These are phyloP conservation scores for Hylaeus volcanicus DNA, from an alignment of 1,140 invertebrate genomes.

Conservation along the genomic window DNA sequence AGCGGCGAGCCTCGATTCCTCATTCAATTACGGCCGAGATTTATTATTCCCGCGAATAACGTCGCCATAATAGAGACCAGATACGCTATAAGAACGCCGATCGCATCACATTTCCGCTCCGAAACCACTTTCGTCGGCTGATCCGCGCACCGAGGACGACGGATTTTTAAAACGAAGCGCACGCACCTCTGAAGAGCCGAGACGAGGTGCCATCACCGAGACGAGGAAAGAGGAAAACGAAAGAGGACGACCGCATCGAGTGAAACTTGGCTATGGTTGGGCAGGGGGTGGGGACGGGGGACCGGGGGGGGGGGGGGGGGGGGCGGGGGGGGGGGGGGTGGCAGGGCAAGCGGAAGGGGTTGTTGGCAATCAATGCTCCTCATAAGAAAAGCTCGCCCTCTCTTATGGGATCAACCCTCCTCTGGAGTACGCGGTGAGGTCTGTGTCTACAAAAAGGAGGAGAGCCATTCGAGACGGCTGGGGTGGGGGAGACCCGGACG, in stretches of 20 bases:
- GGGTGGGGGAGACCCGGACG: neutral
- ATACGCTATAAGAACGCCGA: neutral
- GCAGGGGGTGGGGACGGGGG: slow-evolving; percentile 11
- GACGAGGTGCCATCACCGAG: slow-evolving; percentile 1
- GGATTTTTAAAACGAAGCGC: slow-evolving; percentile 27
- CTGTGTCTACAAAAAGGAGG: slow-evolving; percentile 12
- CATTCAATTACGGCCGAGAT: neutral
- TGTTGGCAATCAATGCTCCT: slow-evolving; percentile 81
- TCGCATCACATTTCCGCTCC: neutral
- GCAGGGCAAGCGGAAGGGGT: slow-evolving; percentile 62
- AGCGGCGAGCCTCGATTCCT: neutral
- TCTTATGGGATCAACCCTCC: slow-evolving; percentile 74
- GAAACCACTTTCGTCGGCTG: neutral
- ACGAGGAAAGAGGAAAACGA: slow-evolving; percentile 8
- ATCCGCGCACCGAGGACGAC: neutral
- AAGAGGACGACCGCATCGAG: slow-evolving; percentile 1
- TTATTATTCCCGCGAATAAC: neutral
- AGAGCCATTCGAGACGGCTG: neutral
- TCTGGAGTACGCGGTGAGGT: slow-evolving; percentile 55
- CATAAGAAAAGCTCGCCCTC: slow-evolving; percentile 78
- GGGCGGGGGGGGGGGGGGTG: neutral
- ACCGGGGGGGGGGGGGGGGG: neutral
- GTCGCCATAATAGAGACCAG: too few species aligned
- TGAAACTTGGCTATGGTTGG: slow-evolving; percentile 21
- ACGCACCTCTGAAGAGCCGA: neutral